Evolutionary conservation across 2,888 invertebrate species (phyloP), one percentile per base, ranked within the genome.

Genomic region (Homarus gammarus): DNA sequence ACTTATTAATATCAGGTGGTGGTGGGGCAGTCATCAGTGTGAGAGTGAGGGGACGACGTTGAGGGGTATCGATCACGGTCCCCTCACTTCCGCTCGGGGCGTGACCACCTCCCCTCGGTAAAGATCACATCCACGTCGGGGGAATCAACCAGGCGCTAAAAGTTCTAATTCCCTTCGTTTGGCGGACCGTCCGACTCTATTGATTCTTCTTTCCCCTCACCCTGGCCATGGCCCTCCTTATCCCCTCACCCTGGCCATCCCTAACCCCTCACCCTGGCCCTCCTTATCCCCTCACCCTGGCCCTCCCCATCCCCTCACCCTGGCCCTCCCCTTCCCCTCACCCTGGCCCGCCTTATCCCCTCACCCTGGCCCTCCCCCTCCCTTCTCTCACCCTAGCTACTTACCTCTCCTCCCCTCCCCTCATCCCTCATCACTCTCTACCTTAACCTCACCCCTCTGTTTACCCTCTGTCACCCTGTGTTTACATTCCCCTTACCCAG

Each of bases 121-220:
- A 56, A 56, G 56, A 56, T 56, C 56, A 56, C 56, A 56, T 56
- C 56, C 22, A 22, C 56, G 18, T 56, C 56, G 10, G 22, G 56
- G 56, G 56, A 22, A 56, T 22, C 56, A 18, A 22, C 18, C 56
- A 18, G 56, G 10, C 56, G 56, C 22, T 56, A 56, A 56, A 6
- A 56, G 56, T 56, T 56, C 22, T 56, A 56, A 56, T 56, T 56
- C 56, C 56, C 56, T 56, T 56, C 56, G 56, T 56, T 56, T 56
- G 56, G 56, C 22, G 56, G 15, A 56, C 56, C 56, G 56, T 15
- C 22, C 22, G 15, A 56, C 56, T 22, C 56, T 56, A 56, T 56
- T 56, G 56, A 56, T 56, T 56, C 56, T n/a, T n/a, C n/a, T n/a
- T n/a, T 56, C 56, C 56, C 56, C 56, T 15, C 22, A 6, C 44